These are phyloP conservation scores for Drosophila emarginata DNA, from an alignment of 2,888 invertebrate species.

Conservation along the genomic window DNA sequence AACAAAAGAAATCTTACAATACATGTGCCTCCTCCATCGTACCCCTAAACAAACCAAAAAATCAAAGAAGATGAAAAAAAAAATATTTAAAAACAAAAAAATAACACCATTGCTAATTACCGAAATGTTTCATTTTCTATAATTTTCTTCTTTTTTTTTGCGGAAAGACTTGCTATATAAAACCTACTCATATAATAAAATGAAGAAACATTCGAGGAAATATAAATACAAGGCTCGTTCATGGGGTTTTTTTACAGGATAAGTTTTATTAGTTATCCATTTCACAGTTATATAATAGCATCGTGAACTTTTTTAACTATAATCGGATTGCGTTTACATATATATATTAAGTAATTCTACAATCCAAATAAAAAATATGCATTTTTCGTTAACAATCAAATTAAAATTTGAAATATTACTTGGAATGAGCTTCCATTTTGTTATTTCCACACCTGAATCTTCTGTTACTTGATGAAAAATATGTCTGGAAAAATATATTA, in stretches of 20 bases:
- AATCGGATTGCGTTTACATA: too few relatives aligned
- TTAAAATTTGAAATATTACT: too few relatives aligned
- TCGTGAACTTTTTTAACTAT: too few relatives aligned
- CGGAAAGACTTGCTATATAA: neutral
- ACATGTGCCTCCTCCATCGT: conserved; percentile 5
- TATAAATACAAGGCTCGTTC: neutral
- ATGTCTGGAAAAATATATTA: too few relatives aligned
- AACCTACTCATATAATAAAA: neutral
- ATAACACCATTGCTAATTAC: neutral
- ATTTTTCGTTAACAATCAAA: too few relatives aligned
- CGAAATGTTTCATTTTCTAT: neutral
- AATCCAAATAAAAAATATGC: too few relatives aligned
- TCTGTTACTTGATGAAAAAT: too few relatives aligned
- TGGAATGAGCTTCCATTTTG: neutral
- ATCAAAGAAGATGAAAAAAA: neutral
- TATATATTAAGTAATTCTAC: too few relatives aligned
- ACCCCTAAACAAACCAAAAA: neutral
- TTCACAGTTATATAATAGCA: too few relatives aligned
- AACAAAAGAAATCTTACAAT: neutral
- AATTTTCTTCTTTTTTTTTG: neutral
- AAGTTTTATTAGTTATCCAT: too few relatives aligned
- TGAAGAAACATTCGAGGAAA: neutral
- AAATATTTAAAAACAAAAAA: neutral
- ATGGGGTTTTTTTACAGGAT: neutral
- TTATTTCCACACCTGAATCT: neutral